Evolutionary conservation across 2,888 invertebrate genomes (phyloP), one percentile per base, ranked within the genome.

Genomic region (Hirtodrosophila histrioides): DNA sequence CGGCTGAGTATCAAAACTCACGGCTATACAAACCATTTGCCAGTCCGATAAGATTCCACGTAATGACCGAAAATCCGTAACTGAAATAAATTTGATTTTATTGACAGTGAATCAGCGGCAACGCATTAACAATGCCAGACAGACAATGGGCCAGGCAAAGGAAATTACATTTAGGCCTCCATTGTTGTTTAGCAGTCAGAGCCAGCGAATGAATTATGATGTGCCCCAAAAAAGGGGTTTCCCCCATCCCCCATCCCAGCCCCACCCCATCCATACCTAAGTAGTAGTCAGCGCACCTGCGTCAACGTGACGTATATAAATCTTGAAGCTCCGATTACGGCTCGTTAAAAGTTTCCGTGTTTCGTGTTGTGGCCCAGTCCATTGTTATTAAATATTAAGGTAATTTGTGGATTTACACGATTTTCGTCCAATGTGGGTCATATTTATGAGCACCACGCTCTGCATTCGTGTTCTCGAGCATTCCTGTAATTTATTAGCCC

Each of bases 351-450:
- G 63, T 67, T 46, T 65, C 46, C 45, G 46, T 67, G 69, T 43
- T 39, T 33, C 29, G 39, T 44, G 12, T 37, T 56, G 46, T 46
- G 39, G 27, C 46, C 50, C 58, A 51, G 44, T 56, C 53, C 65
- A 50, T 67, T 68, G 66, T 83, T 61, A 84, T 84, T 84, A 84
- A 88, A 84, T 88, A 86, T 88, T 88, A 56, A 88, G 84, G 84
- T 80, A 83, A 84, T 84, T 84, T 88, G 84, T 86, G 70, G 88
- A 86, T 77, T 79, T 77, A 82, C 65, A 82, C 66, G 77, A 63
- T 69, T 73, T 61, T 56, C 64, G 31, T 12, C 17, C 64, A 66
- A 86, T 68, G 49, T 75, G 57, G 75, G 69, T 49, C 68, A 73
- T 69, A 78, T 81, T 84, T 75, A 82, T 72, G 85, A 61, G 62